These are phyloP conservation scores for Tridacna gigas DNA, from an alignment of 2,888 invertebrate species.

Conservation along the genomic window DNA sequence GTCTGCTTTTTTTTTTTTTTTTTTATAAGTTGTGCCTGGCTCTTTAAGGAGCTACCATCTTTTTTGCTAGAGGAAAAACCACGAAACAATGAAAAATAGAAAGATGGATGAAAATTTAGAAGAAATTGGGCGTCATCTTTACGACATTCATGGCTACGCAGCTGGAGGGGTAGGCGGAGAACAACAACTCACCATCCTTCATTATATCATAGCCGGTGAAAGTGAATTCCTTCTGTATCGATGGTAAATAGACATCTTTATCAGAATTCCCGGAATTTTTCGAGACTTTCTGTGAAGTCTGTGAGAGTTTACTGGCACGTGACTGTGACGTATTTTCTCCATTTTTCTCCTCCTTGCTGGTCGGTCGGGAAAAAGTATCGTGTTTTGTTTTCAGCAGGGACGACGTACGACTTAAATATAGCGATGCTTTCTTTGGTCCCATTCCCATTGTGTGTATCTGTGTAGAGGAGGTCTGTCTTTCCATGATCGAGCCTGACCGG, in stretches of 20 bases:
- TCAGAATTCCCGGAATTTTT: neutral
- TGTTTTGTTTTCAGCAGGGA: slow-evolving; percentile 37
- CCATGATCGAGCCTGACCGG: slow-evolving; percentile 3
- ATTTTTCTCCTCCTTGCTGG: neutral
- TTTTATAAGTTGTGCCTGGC: too few relatives aligned
- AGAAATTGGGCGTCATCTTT: too few relatives aligned
- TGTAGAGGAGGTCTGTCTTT: slow-evolving; percentile 34
- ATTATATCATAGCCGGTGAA: slow-evolving; percentile 78
- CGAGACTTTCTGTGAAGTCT: neutral
- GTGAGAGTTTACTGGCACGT: slow-evolving; percentile 13
- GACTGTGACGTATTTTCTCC: neutral
- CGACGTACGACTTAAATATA: slow-evolving; percentile 67
- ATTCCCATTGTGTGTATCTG: slow-evolving; percentile 52
- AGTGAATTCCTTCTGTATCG: slow-evolving; percentile 69
- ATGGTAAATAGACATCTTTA: neutral
- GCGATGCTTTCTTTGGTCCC: slow-evolving; percentile 62
- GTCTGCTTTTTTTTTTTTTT: too few relatives aligned
- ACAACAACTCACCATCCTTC: slow-evolving; percentile 67
- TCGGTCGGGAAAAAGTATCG: neutral
- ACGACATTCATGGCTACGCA: neutral
- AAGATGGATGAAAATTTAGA: neutral
- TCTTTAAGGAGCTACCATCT: too few relatives aligned
- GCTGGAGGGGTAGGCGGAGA: neutral
- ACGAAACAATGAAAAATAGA: neutral
- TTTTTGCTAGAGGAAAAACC: too few relatives aligned